Conservation (phyloP, 1,140 invertebrate species). For the Sarcophaga peregrina region DNA sequence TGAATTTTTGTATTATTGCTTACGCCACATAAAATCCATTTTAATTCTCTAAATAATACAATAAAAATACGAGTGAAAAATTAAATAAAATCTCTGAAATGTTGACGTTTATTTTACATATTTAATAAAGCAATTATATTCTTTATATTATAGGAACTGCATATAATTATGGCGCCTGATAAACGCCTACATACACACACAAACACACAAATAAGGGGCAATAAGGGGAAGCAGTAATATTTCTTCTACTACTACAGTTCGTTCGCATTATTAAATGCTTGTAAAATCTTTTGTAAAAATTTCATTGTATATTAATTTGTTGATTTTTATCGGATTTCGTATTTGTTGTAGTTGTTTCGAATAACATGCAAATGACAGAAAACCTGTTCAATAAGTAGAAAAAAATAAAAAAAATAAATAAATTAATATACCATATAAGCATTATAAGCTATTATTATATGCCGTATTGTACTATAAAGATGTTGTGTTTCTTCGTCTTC, state of each 20-base stretch:
- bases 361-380: not conserved
- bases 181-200: not conserved
- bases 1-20: not conserved
- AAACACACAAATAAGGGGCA: not conserved
- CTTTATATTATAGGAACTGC: not conserved
- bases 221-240: not conserved
- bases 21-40: too few species aligned
- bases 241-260: not conserved
- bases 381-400: constrained; percentile 21
- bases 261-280: too few species aligned
- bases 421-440: too few species aligned
- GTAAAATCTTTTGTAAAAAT: not conserved
- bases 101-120: constrained; percentile 10
- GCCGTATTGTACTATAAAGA: too few species aligned
- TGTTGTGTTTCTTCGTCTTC: too few species aligned
- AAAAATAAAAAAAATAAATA: constrained; percentile 6
- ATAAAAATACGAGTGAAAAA: too few species aligned
- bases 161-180: constrained; percentile 22
- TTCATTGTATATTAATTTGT: constrained; percentile 3
- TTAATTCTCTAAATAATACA: constrained; percentile 20
- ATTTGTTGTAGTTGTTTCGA: not conserved
- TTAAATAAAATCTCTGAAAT: not conserved
- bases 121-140: constrained; percentile 26
- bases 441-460: too few species aligned
- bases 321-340: not conserved